These are phyloP conservation scores for Drosophila meridionalis DNA, from an alignment of 2,888 invertebrate species.

Conservation along the genomic window DNA sequence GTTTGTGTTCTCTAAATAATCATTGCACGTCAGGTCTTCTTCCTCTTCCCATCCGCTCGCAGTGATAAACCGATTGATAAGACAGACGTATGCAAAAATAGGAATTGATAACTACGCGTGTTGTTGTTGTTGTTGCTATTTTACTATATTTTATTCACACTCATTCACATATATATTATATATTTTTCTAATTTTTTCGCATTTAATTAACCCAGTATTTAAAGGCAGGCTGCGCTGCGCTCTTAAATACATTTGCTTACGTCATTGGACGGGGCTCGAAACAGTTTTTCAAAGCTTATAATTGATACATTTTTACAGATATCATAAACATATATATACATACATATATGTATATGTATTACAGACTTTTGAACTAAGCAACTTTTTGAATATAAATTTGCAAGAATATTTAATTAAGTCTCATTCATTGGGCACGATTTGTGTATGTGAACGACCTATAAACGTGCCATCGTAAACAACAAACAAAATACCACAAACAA, in stretches of 20 bases:
- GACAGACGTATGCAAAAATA: constrained; percentile 11
- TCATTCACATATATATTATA: background rate
- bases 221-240: background rate
- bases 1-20: constrained; percentile 4
- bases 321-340: constrained; percentile 5
- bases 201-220: constrained; percentile 29
- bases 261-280: constrained; percentile 32
- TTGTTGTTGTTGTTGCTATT: background rate
- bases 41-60: background rate
- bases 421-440: constrained; percentile 41
- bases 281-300: constrained; percentile 8
- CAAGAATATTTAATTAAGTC: constrained; percentile 28
- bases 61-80: constrained; percentile 44
- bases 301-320: constrained; percentile 30
- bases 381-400: constrained; percentile 20
- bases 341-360: background rate
- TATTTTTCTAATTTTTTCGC: background rate
- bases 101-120: background rate
- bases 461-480: constrained; percentile 27
- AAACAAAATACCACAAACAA: constrained; percentile 17
- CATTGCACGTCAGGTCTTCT: background rate
- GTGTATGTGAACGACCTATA: constrained; percentile 49
- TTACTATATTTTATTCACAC: background rate
- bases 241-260: constrained; percentile 26
- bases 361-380: constrained; percentile 31